Evolutionary conservation across 2,113 vertebrate species (phyloP).

Genomic region (Colossoma macropomum): DNA sequence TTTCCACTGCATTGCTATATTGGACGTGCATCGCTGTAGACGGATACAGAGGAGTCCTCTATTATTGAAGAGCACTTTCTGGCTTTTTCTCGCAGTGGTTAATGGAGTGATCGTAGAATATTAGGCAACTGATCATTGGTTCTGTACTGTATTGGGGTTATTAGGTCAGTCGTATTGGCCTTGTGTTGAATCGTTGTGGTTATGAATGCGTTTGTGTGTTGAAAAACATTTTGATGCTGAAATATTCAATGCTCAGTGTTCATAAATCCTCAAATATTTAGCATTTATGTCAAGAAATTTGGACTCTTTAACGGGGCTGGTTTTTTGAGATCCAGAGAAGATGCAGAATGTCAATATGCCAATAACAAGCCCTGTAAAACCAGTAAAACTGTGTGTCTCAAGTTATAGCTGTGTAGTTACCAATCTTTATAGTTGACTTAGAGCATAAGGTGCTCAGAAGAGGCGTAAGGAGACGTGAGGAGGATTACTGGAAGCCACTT

Average conservation of each 20-base stretch:
- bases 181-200: too few species aligned
- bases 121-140: neutral
- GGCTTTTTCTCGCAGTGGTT: neutral
- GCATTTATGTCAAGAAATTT: too few species aligned
- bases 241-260: too few species aligned
- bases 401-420: neutral
- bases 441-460: neutral
- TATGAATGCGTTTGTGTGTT: too few species aligned
- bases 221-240: too few species aligned
- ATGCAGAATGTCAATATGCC: neutral
- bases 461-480: neutral
- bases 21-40: constrained; percentile 15
- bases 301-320: too few species aligned
- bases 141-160: neutral
- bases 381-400: too few species aligned
- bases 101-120: neutral
- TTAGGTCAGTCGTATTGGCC: neutral
- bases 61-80: constrained; percentile 7
- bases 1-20: constrained; percentile 29
- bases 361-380: neutral
- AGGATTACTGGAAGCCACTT: constrained; percentile 29
- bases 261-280: too few species aligned
- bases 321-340: neutral
- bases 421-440: neutral
- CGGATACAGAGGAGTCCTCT: constrained; percentile 2